Percentiles rank a stretch among this genome's conserved stretches.
phyloP scores from a whole-genome alignment of 2,113 vertebrate genomes.

The Bagarius yarrelli region DNA sequence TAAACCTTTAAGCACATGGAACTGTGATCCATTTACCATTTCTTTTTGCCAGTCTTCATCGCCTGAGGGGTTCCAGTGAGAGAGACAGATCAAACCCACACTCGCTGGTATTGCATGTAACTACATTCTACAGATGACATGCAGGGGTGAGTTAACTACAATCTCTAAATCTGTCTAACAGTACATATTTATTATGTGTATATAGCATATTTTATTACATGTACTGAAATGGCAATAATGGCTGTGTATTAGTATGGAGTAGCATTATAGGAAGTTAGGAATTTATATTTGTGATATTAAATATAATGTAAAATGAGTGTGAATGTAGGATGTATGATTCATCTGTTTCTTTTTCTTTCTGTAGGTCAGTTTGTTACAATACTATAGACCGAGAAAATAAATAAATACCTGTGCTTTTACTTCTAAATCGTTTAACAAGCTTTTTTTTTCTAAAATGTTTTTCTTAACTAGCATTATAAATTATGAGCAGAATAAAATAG shows the following conservation, averaged over 20 bases:
- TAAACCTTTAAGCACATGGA: slow-evolving; percentile 87
- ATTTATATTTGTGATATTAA: slow-evolving; percentile 1
- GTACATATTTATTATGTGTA: slow-evolving; percentile 9
- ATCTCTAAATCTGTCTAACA: slow-evolving; percentile 11
- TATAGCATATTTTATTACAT: slow-evolving; percentile 5
- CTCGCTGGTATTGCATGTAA: neutral
- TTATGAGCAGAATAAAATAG: neutral
- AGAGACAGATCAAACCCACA: slow-evolving; percentile 54
- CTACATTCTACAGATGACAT: slow-evolving; percentile 39
- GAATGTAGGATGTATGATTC: neutral
- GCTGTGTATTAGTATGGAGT: slow-evolving; percentile 19
- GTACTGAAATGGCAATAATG: slow-evolving; percentile 22
- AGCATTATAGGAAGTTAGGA: neutral
- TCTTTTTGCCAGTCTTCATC: slow-evolving; percentile 92
- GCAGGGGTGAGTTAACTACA: slow-evolving; percentile 21
- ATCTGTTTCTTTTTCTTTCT: neutral
- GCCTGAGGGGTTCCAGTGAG: slow-evolving; percentile 78
- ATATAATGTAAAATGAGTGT: slow-evolving; percentile 3
- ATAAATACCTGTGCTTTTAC: neutral
- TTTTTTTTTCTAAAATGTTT: too few species aligned
- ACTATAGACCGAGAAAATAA: neutral
- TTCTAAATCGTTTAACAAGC: neutral
- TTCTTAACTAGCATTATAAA: too few species aligned
- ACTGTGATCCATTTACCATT: slow-evolving; percentile 88
- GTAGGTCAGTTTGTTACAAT: neutral